Evolutionary conservation across 2,797 vertebrate genomes (phyloP), one percentile per base, ranked within the genome.

Genomic region (Triplophysa yarkandensis): DNA sequence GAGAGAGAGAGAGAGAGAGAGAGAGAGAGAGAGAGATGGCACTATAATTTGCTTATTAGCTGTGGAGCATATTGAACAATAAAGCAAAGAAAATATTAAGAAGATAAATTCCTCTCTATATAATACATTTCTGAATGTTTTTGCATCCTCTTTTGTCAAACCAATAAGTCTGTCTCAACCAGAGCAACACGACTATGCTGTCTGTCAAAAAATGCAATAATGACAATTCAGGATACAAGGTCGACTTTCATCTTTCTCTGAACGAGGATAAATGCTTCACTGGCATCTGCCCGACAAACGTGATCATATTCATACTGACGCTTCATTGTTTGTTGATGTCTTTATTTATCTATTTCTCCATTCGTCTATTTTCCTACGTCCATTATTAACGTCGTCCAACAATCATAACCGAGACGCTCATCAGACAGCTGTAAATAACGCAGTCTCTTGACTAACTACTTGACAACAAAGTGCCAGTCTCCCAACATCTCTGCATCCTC

Each of bases 161-260:
- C 52, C 39, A 74, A 73, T 65, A 55, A 25, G 23, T 11, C 27
- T 8, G 58, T 43, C 25, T n/a, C 23, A 64, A 50, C 43, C 19
- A 1, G 0, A 71, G n/a, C 54, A 60, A 63, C 55, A 34, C 25
- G 46, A 36, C 61, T 34, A 57, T n/a, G 62, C 72, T 50, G 78
- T 60, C 77, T 63, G 77, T 82, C 77, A 74, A 64, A 76, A 76
- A 66, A 13, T 28, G 21, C 25, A 57, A 77, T 68, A 69, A 80
- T 75, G 74, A 32, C 62, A 68, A 54, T 52, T 64, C 65, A 11
- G 36, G 14, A 50, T 55, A 23, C 6, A 41, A 25, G 27, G 36
- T 25, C 7, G 43, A 13, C 63, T 58, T 71, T 58, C 23, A 50
- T 60, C 71, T 70, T 4, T 63, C 9, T 72, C 60, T 46, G 34